Evolutionary conservation across 2,113 vertebrate species (phyloP), one percentile per base, ranked within the genome.

Genomic region (Cavia aperea): DNA sequence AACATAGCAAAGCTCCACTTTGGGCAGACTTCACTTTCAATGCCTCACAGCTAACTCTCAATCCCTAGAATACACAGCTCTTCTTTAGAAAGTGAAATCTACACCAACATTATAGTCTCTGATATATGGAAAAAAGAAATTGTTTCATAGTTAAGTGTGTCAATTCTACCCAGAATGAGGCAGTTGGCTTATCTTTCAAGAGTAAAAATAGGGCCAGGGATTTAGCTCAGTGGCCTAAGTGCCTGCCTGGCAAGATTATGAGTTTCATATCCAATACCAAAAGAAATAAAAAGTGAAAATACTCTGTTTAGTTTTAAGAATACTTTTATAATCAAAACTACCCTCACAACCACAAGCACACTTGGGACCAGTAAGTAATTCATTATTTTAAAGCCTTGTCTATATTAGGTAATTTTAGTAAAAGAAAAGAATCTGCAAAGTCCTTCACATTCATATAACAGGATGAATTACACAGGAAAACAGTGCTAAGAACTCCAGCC

Each of bases 351-450:
- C 93, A 91, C 58, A 93, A 89, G 91, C 88, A 90, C 72, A 95
- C 88, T 93, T 62, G 81, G 60, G 15, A 86, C 68, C 92, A 95
- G n/a, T 79, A 88, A 96, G 54, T 58, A 95, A 85, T 49, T 72
- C 65, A 94, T 77, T 66, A 83, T 95, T 93, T 92, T 92, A 77
- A 95, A 94, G 46, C 77, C 77, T 7, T 6, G 58, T 73, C 83
- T 81, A 93, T 77, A 81, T 26, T 82, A 93, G 58, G 66, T 56
- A 95, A 95, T 95, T 95, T 86, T 89, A 89, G 70, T 84, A 92
- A 95, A 96, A 95, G 86, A 94, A 94, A 92, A 92, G 51, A 77
- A 39, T 51, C 54, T 94, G 94, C 94, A 93, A 96, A 96, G 86
- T 93, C 92, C 96, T 93, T 93, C 7, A 26, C 4, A 86, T 75